Evolutionary conservation across 1,140 invertebrate genomes (phyloP), one percentile per base, ranked within the genome.

Genomic region (Polypedilum pembai): DNA sequence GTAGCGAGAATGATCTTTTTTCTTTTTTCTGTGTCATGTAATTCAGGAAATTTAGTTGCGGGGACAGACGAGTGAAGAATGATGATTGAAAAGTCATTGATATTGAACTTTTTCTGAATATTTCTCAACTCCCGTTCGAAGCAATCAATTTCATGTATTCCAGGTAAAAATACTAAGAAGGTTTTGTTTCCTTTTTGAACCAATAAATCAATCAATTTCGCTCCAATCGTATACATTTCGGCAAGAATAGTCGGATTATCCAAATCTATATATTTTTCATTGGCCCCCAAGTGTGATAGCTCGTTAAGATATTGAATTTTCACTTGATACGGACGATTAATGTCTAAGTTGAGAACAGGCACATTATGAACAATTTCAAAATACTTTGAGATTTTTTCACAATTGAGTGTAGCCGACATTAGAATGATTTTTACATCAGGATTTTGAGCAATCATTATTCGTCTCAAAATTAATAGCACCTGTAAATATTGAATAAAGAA

Each of bases 1-100:
- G 97, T 99, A 0, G 95, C 87, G 1, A 99, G 83, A 79, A 99
- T 98, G 76, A 96, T 88, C 84, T 97, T 98, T 72, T 93, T 84
- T 41, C 84, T 80, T 1, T 87, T 86, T 0, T 77, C 73, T 20
- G 85, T 84, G 17, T 86, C 85, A 78, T 96, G 95, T 0, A 94
- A 90, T 74, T 88, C 85, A 78, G 90, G 90, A 79, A 96, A 94
- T 79, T 94, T 91, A 3, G 83, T 78, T 1, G 8, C 0, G 88
- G 17, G 17, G 8, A 69, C 1, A 5, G 65, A 20, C 20, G 65
- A 69, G 17, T 69, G 65, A 3, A 69, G 65, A 20, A 69, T 69
- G 1, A 69, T 18, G 5, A 69, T 18, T 18, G 15, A 4, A 69
- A 18, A 69, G 8, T 69, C 12, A 1, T 18, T 0, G 20, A 20